A percentile compares a stretch with the other conserved stretches of the same genome.
phyloP scores from a whole-genome alignment of 1,140 invertebrate species.

The Solen grandis region DNA sequence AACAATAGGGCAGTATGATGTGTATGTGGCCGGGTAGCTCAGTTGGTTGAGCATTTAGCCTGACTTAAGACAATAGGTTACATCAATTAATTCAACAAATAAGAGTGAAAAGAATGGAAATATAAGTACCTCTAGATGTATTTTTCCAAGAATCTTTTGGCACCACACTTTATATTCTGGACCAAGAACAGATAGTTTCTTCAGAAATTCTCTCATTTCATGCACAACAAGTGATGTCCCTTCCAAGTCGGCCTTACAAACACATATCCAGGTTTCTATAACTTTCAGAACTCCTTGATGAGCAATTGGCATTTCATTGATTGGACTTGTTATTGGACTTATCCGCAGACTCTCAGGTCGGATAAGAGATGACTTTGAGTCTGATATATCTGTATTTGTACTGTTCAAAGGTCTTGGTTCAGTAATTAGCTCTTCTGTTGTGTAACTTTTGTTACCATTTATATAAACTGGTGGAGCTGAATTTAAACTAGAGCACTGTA shows the following conservation, averaged over 20 bases:
- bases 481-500: not conserved
- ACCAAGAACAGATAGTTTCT: slow-evolving; percentile 77
- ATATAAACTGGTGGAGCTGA: slow-evolving; percentile 3
- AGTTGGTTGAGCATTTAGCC: too few relatives aligned
- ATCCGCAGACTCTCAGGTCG: slow-evolving; percentile 27
- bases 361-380: slow-evolving; percentile 37
- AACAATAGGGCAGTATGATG: too few relatives aligned
- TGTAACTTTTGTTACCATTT: not conserved
- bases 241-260: slow-evolving; percentile 76
- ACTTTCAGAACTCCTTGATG: slow-evolving; percentile 77
- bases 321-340: slow-evolving; percentile 38
- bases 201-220: slow-evolving; percentile 78
- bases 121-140: slow-evolving; percentile 79
- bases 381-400: slow-evolving; percentile 3
- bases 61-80: too few relatives aligned
- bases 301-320: slow-evolving; percentile 72
- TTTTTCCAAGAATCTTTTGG: slow-evolving; percentile 68
- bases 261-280: slow-evolving; percentile 77
- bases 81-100: too few relatives aligned
- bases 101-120: too few relatives aligned
- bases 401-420: not conserved
- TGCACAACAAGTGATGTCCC: slow-evolving; percentile 71
- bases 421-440: not conserved
- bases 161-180: slow-evolving; percentile 79
- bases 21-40: too few relatives aligned